Conservation (phyloP, 2,888 invertebrate genomes). For the Chydorus sphaericus region DNA sequence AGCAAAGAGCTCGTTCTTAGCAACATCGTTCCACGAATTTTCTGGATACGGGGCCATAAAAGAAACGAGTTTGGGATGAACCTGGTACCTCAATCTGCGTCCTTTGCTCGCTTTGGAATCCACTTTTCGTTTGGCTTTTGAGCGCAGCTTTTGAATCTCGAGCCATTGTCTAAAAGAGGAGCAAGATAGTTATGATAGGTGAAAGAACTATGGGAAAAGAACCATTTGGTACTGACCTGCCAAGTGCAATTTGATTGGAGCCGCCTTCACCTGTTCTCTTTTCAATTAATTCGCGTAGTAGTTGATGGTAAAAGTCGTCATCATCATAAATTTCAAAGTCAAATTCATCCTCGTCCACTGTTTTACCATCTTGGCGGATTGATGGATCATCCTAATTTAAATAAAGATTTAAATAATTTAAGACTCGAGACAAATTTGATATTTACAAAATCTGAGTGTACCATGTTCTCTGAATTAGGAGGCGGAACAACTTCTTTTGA, state of each 20-base stretch:
- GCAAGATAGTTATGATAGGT: background rate
- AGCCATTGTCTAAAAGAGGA: constrained; percentile 54
- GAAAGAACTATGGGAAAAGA: background rate
- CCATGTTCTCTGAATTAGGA: background rate
- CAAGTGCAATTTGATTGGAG: constrained; percentile 68
- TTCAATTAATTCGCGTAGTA: constrained; percentile 81
- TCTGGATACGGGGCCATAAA: constrained; percentile 71
- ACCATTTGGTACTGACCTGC: constrained; percentile 31
- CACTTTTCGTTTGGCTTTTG: constrained; percentile 80
- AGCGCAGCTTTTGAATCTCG: constrained; percentile 76
- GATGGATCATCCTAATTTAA: background rate
- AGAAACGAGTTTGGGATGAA: constrained; percentile 72
- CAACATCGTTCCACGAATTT: constrained; percentile 55
- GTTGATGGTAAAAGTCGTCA: constrained; percentile 90
- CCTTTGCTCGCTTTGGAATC: constrained; percentile 93
- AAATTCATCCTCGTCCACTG: constrained; percentile 37
- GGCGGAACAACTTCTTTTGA: too few species aligned
- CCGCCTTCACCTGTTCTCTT: constrained; percentile 62
- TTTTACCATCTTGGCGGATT: background rate
- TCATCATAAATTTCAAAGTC: constrained; percentile 86
- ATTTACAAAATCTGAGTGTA: too few species aligned
- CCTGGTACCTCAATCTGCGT: constrained; percentile 69
- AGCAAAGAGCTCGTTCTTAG: constrained; percentile 61
- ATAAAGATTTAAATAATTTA: background rate
- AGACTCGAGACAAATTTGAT: too few species aligned